A percentile compares a stretch with the other conserved stretches of the same genome.
Evolutionary conservation across 2,113 vertebrate species (phyloP).

Genomic region (Herpetotheres cachinnans): DNA sequence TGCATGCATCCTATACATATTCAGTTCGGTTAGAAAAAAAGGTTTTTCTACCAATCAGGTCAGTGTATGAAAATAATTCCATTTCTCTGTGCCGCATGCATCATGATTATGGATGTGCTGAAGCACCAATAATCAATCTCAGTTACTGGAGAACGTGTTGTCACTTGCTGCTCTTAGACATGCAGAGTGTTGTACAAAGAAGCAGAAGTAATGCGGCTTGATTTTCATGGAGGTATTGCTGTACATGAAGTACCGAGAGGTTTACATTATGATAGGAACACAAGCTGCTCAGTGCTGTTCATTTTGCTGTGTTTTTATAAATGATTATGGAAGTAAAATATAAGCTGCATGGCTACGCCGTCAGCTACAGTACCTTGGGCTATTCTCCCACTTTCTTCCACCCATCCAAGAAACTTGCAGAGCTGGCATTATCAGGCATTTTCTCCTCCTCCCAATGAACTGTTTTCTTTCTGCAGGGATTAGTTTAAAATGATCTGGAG

Average conservation of each 20-base stretch:
- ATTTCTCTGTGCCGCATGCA: background rate
- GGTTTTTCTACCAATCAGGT: background rate
- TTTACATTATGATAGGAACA: background rate
- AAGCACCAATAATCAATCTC: slow-evolving; percentile 49
- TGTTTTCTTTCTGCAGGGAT: background rate
- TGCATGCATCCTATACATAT: background rate
- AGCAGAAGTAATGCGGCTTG: background rate
- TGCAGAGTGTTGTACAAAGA: slow-evolving; percentile 13
- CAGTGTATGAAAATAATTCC: background rate
- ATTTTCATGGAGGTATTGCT: slow-evolving; percentile 16
- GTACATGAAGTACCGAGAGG: background rate
- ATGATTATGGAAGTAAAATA: background rate
- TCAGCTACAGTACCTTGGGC: background rate
- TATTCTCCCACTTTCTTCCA: background rate
- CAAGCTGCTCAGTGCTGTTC: background rate
- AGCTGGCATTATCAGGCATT: background rate
- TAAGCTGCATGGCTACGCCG: background rate
- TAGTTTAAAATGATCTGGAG: background rate
- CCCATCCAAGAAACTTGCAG: background rate
- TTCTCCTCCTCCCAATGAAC: background rate
- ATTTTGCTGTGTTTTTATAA: background rate
- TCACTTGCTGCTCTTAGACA: slow-evolving; percentile 19
- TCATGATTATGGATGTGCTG: slow-evolving; percentile 29
- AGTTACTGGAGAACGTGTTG: slow-evolving; percentile 21
- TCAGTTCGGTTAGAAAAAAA: background rate